Evolutionary conservation across 1,140 invertebrate species (phyloP).

Genomic region (Drosophila bifasciata): DNA sequence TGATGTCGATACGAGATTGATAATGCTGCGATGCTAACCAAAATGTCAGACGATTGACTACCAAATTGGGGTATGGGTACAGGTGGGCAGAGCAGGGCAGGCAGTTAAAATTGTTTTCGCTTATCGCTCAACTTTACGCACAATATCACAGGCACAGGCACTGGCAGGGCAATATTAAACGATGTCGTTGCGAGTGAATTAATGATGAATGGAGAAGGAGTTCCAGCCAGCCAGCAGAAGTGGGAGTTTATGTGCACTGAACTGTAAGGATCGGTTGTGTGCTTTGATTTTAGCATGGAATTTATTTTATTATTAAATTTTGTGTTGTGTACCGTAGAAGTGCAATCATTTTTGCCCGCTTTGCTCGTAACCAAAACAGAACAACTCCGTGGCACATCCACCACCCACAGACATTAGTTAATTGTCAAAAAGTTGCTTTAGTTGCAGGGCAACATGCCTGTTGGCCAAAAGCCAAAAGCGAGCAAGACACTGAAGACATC

Average conservation of each 20-base stretch:
- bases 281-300: no score
- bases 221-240: constrained; percentile 2
- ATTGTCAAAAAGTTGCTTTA: constrained; percentile 56
- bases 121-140: constrained; percentile 70
- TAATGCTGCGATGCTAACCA: constrained; percentile 63
- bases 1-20: constrained; percentile 66
- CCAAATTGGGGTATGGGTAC: neutral
- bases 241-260: neutral
- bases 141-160: constrained; percentile 53
- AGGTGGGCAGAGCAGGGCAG: neutral
- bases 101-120: constrained; percentile 38
- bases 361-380: neutral
- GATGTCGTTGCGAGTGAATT: constrained; percentile 27
- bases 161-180: constrained; percentile 49
- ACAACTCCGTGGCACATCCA: no score
- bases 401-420: constrained; percentile 72
- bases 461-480: constrained; percentile 67
- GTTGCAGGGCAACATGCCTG: constrained; percentile 60
- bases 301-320: no score
- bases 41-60: constrained; percentile 49
- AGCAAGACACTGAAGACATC: constrained; percentile 14
- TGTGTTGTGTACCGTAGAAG: no score
- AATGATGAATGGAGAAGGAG: constrained; percentile 19
- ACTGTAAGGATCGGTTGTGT: neutral
- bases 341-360: no score